Conservation (phyloP, 2,888 invertebrate genomes). For the Proisotoma minuta region DNA sequence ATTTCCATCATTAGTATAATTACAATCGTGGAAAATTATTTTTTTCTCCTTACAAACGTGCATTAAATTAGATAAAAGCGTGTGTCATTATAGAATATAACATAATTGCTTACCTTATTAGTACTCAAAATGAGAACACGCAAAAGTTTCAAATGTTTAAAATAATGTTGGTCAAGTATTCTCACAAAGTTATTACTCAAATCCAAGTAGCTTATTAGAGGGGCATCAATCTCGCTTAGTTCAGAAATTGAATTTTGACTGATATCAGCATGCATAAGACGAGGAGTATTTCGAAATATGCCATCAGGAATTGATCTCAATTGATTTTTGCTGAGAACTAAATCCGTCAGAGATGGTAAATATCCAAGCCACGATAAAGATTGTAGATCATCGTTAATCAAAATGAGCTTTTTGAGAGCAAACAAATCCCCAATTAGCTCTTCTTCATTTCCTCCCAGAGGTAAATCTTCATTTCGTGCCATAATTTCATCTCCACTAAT, state of each 20-base stretch:
- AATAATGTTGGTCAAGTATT: conserved; percentile 22
- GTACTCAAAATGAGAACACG: conserved; percentile 32
- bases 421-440: conserved; percentile 34
- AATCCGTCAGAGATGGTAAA: conserved; percentile 37
- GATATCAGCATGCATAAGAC: conserved; percentile 28
- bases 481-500: background rate
- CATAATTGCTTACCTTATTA: conserved; percentile 36
- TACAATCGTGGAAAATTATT: background rate
- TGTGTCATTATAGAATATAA: too few species aligned
- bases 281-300: conserved; percentile 34
- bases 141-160: conserved; percentile 31
- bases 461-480: background rate
- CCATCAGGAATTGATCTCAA: conserved; percentile 32
- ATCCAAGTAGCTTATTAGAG: conserved; percentile 27
- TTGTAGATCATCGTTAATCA: conserved; percentile 38
- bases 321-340: conserved; percentile 34
- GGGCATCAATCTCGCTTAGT: conserved; percentile 28
- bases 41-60: background rate
- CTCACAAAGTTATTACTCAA: conserved; percentile 36
- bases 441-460: conserved; percentile 8
- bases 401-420: conserved; percentile 30
- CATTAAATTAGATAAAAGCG: background rate
- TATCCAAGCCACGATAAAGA: conserved; percentile 31
- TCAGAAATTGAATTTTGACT: conserved; percentile 35
- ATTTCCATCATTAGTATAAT: background rate